These are phyloP conservation scores for Drosophila basisetae DNA, from an alignment of 2,888 invertebrate species.

Conservation along the genomic window DNA sequence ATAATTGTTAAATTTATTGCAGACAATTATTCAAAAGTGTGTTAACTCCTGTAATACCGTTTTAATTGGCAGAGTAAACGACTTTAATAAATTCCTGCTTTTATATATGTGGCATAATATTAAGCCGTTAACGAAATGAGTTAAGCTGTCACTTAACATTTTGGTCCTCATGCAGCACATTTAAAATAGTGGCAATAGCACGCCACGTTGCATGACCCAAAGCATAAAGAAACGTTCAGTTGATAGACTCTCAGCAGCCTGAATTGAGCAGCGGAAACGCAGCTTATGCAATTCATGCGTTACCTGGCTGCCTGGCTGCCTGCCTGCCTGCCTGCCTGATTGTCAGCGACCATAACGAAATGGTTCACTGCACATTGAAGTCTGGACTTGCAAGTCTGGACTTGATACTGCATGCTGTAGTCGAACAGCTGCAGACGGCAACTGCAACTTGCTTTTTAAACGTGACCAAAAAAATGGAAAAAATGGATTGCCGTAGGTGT, in stretches of 20 bases:
- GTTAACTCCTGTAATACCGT: constrained; percentile 2
- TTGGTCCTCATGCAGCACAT: constrained; percentile 36
- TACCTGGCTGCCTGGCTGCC: constrained; percentile 19
- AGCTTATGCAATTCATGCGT: constrained; percentile 60
- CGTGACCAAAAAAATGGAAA: constrained; percentile 60
- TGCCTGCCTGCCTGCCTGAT: constrained; percentile 8
- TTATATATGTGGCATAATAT: constrained; percentile 46
- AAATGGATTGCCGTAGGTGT: constrained; percentile 75
- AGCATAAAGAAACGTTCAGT: constrained; percentile 20
- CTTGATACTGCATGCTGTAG: constrained; percentile 14
- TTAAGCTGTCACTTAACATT: constrained; percentile 56
- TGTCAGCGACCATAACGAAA: constrained; percentile 71
- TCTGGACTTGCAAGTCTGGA: constrained; percentile 16
- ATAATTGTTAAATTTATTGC: not conserved
- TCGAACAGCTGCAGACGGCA: constrained; percentile 56
- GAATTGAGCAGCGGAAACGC: constrained; percentile 59
- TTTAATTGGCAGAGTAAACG: constrained; percentile 43
- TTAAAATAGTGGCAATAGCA: constrained; percentile 21
- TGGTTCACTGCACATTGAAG: constrained; percentile 70
- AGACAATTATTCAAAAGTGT: not conserved
- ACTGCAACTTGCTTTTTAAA: constrained; percentile 72
- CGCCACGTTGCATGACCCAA: constrained; percentile 24
- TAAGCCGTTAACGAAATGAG: constrained; percentile 45
- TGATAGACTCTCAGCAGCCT: constrained; percentile 49
- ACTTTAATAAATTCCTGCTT: constrained; percentile 41